Evolutionary conservation across 2,888 invertebrate species (phyloP), one percentile per base, ranked within the genome.

Genomic region (Heliconius ismenius): DNA sequence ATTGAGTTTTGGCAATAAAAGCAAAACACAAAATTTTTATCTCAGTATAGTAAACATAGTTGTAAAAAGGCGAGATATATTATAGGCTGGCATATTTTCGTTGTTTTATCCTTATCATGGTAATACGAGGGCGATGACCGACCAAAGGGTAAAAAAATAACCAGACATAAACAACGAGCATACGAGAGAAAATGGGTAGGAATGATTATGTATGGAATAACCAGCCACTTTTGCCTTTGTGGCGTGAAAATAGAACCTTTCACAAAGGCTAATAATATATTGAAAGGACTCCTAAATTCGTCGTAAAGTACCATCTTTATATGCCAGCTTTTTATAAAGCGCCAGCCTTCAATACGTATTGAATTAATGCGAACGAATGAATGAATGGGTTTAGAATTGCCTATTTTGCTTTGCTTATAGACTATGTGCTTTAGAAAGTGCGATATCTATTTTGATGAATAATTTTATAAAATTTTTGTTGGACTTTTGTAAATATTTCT

Each of bases 201-300:
- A 85, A 90, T 86, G 87, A 83, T 84, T 83, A 82, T 85, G 85
- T 86, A 87, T 85, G 85, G 83, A 85, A 91, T 91, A 90, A 88
- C 85, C 85, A 73, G 58, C 65, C 82, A 84, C 83, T 85, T 84
- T 76, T 76, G 83, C 83, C 84, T 87, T 88, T 89, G 87, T 86
- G 78, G 74, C 77, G 77, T 65, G 81, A 81, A 85, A 84, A 82
- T 82, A 82, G 84, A 85, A 87, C 87, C 88, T 87, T 90, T 90
- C 89, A 86, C 86, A 85, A 86, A 84, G 87, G 85, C 88, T 89
- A 90, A 91, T 91, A 91, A 89, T 88, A 92, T 76, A 32, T 60
- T 10, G 73, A 63, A 63, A 73, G 73, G 62, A 43, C 43, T 73
- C 62, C 62, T 62, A 86, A 87, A 87, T 88, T 87, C 86, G 83